Conservation (phyloP, 2,113 vertebrate genomes). For the Aspidoscelis tigris region DNA sequence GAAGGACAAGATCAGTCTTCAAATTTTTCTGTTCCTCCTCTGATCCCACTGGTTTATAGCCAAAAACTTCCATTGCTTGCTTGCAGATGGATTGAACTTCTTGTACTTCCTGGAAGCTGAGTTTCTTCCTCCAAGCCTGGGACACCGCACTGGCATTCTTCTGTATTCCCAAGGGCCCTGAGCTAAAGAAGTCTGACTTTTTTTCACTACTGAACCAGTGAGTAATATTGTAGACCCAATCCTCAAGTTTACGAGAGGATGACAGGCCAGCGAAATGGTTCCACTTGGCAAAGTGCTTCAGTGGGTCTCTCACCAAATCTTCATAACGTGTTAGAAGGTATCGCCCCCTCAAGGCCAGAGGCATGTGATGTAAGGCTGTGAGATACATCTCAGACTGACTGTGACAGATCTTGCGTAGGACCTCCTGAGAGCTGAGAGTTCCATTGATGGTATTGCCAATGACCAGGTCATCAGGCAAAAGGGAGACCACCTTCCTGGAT, state of each 20-base stretch:
- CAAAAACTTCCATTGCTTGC: constrained; percentile 5
- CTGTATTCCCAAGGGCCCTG: constrained; percentile 9
- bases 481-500: neutral
- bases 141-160: neutral
- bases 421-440: neutral
- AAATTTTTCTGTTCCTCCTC: constrained; percentile 18
- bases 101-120: constrained; percentile 20
- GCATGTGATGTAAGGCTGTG: neutral
- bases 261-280: constrained; percentile 15
- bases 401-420: constrained; percentile 12
- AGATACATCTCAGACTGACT: constrained; percentile 11
- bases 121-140: constrained; percentile 21
- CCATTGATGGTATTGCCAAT: neutral
- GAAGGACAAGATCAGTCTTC: neutral
- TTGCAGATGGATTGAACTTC: constrained; percentile 15
- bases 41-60: constrained; percentile 5
- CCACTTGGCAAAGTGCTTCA: neutral
- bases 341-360: neutral
- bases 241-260: neutral
- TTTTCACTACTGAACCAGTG: neutral
- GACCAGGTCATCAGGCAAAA: neutral
- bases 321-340: constrained; percentile 28
- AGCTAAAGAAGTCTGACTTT: neutral
- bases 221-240: constrained; percentile 26
- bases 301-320: constrained; percentile 13